These are phyloP conservation scores for Labeo catla DNA, from an alignment of 2,113 vertebrate genomes.

Conservation along the genomic window DNA sequence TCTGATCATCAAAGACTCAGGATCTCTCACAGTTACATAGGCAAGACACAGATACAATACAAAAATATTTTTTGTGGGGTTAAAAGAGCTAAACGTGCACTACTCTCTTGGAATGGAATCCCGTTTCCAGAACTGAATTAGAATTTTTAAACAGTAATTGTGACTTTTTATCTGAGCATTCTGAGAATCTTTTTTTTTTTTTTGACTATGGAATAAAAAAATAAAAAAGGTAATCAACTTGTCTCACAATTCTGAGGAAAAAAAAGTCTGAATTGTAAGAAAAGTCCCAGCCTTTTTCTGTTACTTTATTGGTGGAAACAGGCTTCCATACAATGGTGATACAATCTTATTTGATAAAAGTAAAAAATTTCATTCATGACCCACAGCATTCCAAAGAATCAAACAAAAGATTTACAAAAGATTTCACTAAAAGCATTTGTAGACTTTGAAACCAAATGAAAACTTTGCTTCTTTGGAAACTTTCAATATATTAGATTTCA, in stretches of 20 bases:
- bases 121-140: not conserved
- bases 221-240: no score
- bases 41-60: not conserved
- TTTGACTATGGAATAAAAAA: not conserved
- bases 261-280: no score
- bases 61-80: not conserved
- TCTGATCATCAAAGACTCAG: not conserved
- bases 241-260: no score
- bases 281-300: not conserved
- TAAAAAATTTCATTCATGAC: not conserved
- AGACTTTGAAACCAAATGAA: slow-evolving; percentile 1
- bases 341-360: slow-evolving; percentile 31
- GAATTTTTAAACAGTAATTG: no score
- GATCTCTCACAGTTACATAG: not conserved
- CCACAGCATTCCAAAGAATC: not conserved
- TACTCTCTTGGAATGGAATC: not conserved
- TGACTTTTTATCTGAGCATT: not conserved
- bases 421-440: slow-evolving; percentile 2
- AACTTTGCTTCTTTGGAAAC: slow-evolving; percentile 47
- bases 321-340: not conserved
- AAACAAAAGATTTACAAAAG: not conserved
- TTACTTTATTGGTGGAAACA: not conserved
- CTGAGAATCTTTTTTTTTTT: not conserved
- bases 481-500: slow-evolving; percentile 28
- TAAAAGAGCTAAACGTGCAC: not conserved